Evolutionary conservation across 2,113 vertebrate species (phyloP), one percentile per base, ranked within the genome.

Genomic region (Sitta europaea): DNA sequence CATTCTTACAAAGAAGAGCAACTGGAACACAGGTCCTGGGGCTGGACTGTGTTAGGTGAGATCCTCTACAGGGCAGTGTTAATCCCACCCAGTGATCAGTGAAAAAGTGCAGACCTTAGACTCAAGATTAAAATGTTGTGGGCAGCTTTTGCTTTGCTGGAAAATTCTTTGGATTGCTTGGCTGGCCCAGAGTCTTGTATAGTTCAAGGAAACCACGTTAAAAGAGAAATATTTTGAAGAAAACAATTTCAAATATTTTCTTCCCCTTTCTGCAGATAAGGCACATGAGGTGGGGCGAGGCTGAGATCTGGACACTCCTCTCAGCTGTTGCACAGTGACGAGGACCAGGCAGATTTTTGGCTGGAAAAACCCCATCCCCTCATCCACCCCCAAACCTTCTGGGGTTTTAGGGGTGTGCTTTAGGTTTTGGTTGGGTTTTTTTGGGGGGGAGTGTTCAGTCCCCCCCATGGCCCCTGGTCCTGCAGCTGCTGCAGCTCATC

Each of bases 1-100:
- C 5, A 1, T 66, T 67, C 23, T 57, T 61, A 42, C 14, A 66
- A 73, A 22, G 6, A 65, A 17, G 9, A 25, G 38, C 35, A 51
- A 5, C 1, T 21, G 36, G 35, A 67, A 6, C 29, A 4, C 17
- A 1, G 2, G 9, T 10, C 38, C 22, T 14, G 12, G 48, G 29
- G 28, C 61, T 45, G 40, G 55, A 15, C 50, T 50, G 36, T 57
- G 51, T 23, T 51, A 50, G 58, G 35, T 72, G 36, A 43, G 36
- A 16, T 14, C 58, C 80, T 40, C 33, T 42, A 3, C n/a, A 47
- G 14, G 22, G 31, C 9, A 29, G 17, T 35, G 91, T 58, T 24
- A 45, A 70, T 40, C 24, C 47, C 86, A 58, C 22, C 57, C 48
- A 55, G 50, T 2, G 20, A 51, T 0, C 42, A 70, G 58, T 19